Base-by-base conservation (phyloP, 1,140 invertebrate species). In the Venturia canescens region DNA sequence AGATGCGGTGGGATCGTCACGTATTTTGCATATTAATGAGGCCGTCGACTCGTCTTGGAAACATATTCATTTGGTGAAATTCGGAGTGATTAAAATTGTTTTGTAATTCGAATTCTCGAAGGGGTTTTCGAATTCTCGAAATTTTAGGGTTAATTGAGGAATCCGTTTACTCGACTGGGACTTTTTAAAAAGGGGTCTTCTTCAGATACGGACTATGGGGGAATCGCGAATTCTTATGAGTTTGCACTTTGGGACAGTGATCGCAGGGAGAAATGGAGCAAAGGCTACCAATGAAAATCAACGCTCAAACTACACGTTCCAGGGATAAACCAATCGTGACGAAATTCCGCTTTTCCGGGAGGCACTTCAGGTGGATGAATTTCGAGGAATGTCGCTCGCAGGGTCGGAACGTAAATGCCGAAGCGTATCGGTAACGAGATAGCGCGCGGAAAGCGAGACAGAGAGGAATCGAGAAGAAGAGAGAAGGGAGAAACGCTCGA, bases 311-410 rank as follows among this genome's bases (percentile, higher is more conserved):
- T 0, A 18, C 66, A 31, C 66, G 21, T 9, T 18, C 31, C 48
- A 3, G 31, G 63, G 63, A 77, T 31, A 76, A 76, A 34, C 75
- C 57, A 31, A 66, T 63, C 75, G 75, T 77, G 53, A 77, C 75
- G 63, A 66, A 77, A 77, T 77, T 48, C 63, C 74, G 74, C 26
- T 60, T 50, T 74, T 18, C 26, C 71, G 60, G 13, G 26, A 66
- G n/a, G 71, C 18, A 16, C 26, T 60, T 77, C 31, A 57, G 57
- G 57, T n/a, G 31, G 75, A 60, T n/a, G 57, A 31, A 13, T 31
- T 69, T 69, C 1, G 29, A 23, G 29, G 29, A n/a, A 69, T 60
- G 38, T 48, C 75, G 57, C 16, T 77, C n/a, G 31, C 13, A 18
- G 53, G n/a, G 31, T 77, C 66, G 75, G 29, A 63, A 66, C 75